Base-by-base conservation (phyloP, 35 echinoderm and acorn worm species). In the Lytechinus variegatus region DNA sequence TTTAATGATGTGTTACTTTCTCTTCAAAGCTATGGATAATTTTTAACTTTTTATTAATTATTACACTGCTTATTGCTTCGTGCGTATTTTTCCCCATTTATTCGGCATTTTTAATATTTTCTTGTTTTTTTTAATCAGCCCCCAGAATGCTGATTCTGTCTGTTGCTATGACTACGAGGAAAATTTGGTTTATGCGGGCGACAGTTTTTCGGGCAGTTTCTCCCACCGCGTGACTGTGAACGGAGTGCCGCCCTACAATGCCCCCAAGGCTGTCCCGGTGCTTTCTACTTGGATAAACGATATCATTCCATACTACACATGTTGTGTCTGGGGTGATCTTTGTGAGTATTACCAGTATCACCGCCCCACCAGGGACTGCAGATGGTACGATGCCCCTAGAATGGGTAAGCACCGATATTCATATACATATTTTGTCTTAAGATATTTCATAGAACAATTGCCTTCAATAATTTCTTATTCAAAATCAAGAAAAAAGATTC, bases 141-240 rank as follows among this genome's bases (percentile, higher is more conserved):
- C 98, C 4, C 96, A 96, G 86, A 97, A 96, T 16, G 95, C 97
- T 14, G 98, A 97, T 86, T 98, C 96, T 4, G 91, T 97, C 1
- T 99, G 98, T 60, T 99, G 98, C 92, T 99, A 99, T 86, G 98
- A 99, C 54, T 91, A 94, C n/a, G 90, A 66, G 27, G 97, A 98
- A 61, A 97, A 99, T 57, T 94, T 99, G 53, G 97, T 99, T 19
- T 99, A 99, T 61, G 95, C 98, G 5, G 97, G 98, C 12, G 98
- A 99, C 87, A 97, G 97, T 56, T 97, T 92, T 86, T 95, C 95
- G 54, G 98, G 97, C 0, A 97, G 97, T 10, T 98, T 98, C 86
- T 98, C 98, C 4, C 79, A 95, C 10, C 91, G 96, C 19, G 91
- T 71, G 6, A 95, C 96, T 10, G 90, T 95, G 5, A 95, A 97